Conservation (phyloP, 1,140 invertebrate species). For the Onthophagus taurus region DNA sequence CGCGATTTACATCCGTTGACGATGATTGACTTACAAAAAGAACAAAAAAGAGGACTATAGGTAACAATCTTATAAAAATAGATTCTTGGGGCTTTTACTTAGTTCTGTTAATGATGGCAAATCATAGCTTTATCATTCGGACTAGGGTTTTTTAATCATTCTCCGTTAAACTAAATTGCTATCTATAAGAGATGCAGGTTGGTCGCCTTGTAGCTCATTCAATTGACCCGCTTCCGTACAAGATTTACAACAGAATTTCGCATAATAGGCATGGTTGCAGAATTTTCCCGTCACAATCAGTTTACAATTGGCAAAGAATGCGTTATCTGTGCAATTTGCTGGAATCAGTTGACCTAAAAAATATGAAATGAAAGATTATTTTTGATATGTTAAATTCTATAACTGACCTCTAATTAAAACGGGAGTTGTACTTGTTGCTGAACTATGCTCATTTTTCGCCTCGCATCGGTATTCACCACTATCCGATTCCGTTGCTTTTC, state of each 20-base stretch:
- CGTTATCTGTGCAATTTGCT: slow-evolving; percentile 73
- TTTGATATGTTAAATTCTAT: not conserved
- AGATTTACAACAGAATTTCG: slow-evolving; percentile 85
- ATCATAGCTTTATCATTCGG: no score
- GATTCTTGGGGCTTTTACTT: no score
- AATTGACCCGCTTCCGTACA: slow-evolving; percentile 78
- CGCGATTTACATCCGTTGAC: no score
- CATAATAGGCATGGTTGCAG: slow-evolving; percentile 81
- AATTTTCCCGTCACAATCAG: slow-evolving; percentile 74
- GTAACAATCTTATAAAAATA: no score
- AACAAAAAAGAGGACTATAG: no score
- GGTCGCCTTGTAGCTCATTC: no score
- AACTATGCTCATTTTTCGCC: slow-evolving; percentile 60
- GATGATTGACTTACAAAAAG: no score
- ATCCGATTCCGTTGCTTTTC: slow-evolving; percentile 52
- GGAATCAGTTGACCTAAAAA: slow-evolving; percentile 60
- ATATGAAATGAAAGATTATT: slow-evolving; percentile 15
- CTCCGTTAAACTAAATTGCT: no score
- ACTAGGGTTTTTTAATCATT: no score
- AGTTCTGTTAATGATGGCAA: no score
- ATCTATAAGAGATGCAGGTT: no score
- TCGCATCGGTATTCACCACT: slow-evolving; percentile 70
- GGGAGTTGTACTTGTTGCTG: slow-evolving; percentile 44
- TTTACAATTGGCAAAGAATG: slow-evolving; percentile 80
- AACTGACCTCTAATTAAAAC: slow-evolving; percentile 61